Conservation (phyloP, 2,888 invertebrate genomes). For the Timandra comae region DNA sequence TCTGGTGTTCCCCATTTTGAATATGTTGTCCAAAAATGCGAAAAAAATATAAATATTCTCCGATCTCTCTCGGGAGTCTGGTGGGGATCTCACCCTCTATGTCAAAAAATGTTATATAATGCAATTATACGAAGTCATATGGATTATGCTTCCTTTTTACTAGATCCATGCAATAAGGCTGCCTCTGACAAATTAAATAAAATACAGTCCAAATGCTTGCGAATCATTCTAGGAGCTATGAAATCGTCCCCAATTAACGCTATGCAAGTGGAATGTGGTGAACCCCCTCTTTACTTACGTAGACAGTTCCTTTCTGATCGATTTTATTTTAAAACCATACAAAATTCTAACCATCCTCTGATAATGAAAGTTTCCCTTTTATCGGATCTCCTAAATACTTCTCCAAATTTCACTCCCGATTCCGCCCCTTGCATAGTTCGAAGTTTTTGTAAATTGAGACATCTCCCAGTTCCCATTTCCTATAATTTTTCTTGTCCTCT, state of each 20-base stretch:
- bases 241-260: too few relatives aligned
- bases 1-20: slow-evolving; percentile 9
- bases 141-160: slow-evolving; percentile 3
- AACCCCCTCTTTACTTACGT: not conserved
- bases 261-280: slow-evolving; percentile 1
- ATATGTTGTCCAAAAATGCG: too few relatives aligned
- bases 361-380: not conserved
- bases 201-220: slow-evolving; percentile 1
- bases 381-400: not conserved
- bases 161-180: too few relatives aligned
- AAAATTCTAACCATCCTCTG: not conserved
- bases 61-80: too few relatives aligned
- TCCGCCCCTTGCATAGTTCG: not conserved
- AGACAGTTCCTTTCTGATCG: slow-evolving; percentile 1
- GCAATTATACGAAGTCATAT: slow-evolving; percentile 8
- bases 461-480: not conserved
- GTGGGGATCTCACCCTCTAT: too few relatives aligned
- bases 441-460: not conserved
- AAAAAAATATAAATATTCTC: too few relatives aligned
- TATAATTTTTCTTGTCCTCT: not conserved
- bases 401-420: not conserved
- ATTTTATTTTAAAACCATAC: not conserved
- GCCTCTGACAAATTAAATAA: not conserved
- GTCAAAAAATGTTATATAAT: slow-evolving; percentile 11
- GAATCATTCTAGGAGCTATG: slow-evolving; percentile 1